Percentiles rank a stretch among this genome's conserved stretches.
Conservation (phyloP, 2,113 vertebrate species). For the mouse (Mus musculus) region DNA sequence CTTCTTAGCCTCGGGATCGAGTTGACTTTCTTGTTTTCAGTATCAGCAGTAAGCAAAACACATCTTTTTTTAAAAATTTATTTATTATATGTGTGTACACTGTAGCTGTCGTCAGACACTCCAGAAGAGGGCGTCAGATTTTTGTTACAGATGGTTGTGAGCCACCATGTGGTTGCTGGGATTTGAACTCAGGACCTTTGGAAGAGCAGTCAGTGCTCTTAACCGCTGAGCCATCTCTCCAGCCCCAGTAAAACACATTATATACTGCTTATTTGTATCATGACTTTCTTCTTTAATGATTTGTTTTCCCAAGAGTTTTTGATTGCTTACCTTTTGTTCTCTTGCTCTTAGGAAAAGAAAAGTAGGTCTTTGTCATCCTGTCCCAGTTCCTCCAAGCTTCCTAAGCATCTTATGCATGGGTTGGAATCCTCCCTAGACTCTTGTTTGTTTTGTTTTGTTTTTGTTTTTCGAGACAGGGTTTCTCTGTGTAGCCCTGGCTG, state of each 20-base stretch:
- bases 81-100: too few relatives aligned
- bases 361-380: not conserved
- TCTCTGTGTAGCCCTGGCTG: too few relatives aligned
- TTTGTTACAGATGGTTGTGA: too few relatives aligned
- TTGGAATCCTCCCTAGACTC: not conserved
- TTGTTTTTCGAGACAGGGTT: too few relatives aligned
- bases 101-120: too few relatives aligned
- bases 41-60: not conserved
- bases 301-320: constrained; percentile 43
- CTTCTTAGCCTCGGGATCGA: not conserved
- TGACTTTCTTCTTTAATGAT: constrained; percentile 12
- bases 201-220: too few relatives aligned
- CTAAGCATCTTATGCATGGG: constrained; percentile 3
- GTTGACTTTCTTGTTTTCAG: not conserved
- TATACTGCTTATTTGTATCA: not conserved
- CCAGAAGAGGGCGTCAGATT: too few relatives aligned
- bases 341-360: constrained; percentile 32
- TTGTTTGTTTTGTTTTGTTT: too few relatives aligned
- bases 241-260: not conserved
- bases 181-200: too few relatives aligned
- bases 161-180: too few relatives aligned
- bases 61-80: not conserved
- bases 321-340: not conserved
- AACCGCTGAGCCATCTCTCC: too few relatives aligned
- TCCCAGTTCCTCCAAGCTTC: constrained; percentile 26